These are phyloP conservation scores for Triplophysa rosa DNA, from an alignment of 2,113 vertebrate genomes.

Conservation along the genomic window DNA sequence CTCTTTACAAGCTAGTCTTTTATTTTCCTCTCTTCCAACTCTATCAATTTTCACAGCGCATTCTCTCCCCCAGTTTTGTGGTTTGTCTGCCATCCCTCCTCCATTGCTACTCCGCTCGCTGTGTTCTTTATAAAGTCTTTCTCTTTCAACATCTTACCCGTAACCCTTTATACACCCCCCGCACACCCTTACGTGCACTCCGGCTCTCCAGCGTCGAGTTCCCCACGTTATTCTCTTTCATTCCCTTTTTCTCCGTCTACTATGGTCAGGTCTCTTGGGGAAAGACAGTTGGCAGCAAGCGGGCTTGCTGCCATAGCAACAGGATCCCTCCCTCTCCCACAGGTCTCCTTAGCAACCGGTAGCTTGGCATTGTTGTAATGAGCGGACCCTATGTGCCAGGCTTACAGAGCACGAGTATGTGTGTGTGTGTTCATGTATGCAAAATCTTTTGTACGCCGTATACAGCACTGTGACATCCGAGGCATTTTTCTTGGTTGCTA, in stretches of 20 bases:
- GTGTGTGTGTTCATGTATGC: conserved; percentile 35
- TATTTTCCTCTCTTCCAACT: conserved; percentile 48
- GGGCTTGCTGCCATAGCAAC: conserved; percentile 80
- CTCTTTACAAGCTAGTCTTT: conserved; percentile 57
- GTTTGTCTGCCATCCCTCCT: conserved; percentile 43
- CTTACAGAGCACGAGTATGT: conserved; percentile 59
- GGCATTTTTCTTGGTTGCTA: background rate
- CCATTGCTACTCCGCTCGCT: conserved; percentile 21
- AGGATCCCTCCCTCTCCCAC: conserved; percentile 79
- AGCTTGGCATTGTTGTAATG: conserved; percentile 80
- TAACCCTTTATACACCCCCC: conserved; percentile 56
- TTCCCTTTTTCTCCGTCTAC: conserved; percentile 62
- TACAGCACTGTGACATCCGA: conserved; percentile 34
- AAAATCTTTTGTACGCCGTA: conserved; percentile 47
- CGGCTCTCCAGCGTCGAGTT: conserved; percentile 42
- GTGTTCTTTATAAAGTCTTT: conserved; percentile 59
- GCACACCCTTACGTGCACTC: conserved; percentile 44
- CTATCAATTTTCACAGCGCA: conserved; percentile 46
- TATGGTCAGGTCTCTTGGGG: conserved; percentile 74
- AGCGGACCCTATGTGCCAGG: conserved; percentile 73
- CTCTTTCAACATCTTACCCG: conserved; percentile 64
- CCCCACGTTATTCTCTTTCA: conserved; percentile 60
- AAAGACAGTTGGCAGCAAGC: conserved; percentile 78
- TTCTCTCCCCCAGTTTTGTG: conserved; percentile 34
- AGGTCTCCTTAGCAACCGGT: conserved; percentile 81